Conservation (phyloP, 2,888 invertebrate species). For the Tetranychus piercei region DNA sequence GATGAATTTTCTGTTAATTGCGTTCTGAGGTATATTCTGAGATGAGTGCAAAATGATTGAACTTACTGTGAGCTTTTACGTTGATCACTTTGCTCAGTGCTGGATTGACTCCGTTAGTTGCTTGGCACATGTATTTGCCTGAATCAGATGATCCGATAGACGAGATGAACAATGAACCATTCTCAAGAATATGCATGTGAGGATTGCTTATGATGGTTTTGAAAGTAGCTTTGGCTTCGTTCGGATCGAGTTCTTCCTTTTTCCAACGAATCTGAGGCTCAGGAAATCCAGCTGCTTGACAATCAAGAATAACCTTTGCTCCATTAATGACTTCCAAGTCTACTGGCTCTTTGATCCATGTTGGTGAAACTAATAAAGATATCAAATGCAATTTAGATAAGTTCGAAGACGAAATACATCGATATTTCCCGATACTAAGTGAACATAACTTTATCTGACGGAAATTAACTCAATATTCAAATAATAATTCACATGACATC, state of each 20-base stretch:
- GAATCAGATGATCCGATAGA: constrained; percentile 31
- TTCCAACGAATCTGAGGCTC: constrained; percentile 30
- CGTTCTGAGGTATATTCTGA: too few species aligned
- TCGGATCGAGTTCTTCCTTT: constrained; percentile 11
- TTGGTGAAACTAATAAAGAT: constrained; percentile 32
- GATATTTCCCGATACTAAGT: neutral
- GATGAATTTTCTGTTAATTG: too few species aligned
- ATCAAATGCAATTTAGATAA: neutral
- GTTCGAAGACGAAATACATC: neutral
- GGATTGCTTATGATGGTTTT: constrained; percentile 29
- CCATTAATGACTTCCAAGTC: constrained; percentile 32
- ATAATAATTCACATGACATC: too few species aligned
- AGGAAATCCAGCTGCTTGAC: constrained; percentile 30
- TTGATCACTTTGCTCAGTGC: constrained; percentile 34
- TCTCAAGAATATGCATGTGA: constrained; percentile 30
- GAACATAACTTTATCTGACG: too few species aligned
- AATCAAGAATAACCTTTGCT: constrained; percentile 28
- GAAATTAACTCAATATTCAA: too few species aligned
- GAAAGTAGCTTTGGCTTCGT: constrained; percentile 22
- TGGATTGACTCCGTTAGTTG: constrained; percentile 33
- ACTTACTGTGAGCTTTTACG: constrained; percentile 33
- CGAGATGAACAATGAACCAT: constrained; percentile 33
- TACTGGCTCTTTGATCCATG: constrained; percentile 33
- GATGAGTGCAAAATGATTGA: too few species aligned
- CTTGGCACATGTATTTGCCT: constrained; percentile 35